These are phyloP conservation scores for Rhombomys opimus DNA, from an alignment of 2,113 vertebrate species.

Conservation along the genomic window DNA sequence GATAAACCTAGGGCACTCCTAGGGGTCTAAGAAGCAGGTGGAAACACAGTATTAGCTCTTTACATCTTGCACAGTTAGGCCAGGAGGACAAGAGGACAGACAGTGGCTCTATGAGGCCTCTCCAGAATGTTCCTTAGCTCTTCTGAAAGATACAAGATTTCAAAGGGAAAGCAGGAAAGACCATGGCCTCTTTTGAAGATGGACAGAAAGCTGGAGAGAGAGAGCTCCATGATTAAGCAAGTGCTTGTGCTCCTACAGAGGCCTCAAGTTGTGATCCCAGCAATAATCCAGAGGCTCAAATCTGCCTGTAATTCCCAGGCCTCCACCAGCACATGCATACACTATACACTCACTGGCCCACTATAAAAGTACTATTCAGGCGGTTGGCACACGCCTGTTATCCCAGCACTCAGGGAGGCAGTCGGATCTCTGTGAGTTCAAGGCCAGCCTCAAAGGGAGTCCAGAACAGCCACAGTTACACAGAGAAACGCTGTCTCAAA, in stretches of 20 bases:
- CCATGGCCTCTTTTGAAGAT: background rate
- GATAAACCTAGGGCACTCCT: background rate
- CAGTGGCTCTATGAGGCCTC: background rate
- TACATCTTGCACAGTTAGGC: constrained; percentile 25
- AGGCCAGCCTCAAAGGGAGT: too few species aligned
- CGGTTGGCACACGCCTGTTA: too few species aligned
- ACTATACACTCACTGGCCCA: background rate
- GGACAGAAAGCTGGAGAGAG: background rate
- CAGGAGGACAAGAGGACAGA: background rate
- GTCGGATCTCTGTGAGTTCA: too few species aligned
- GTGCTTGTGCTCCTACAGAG: background rate
- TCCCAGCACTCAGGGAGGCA: background rate
- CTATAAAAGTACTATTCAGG: too few species aligned
- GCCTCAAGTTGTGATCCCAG: background rate
- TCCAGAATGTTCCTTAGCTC: background rate
- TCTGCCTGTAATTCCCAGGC: background rate
- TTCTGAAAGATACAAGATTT: background rate
- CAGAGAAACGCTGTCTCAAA: too few species aligned
- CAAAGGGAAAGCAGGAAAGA: background rate
- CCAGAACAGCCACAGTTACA: too few species aligned
- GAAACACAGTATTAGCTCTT: background rate
- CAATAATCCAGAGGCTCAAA: background rate
- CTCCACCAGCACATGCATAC: background rate
- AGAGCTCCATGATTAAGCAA: background rate
- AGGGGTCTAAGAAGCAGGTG: constrained; percentile 10